These are phyloP conservation scores for Solea solea DNA, from an alignment of 2,113 vertebrate genomes.

Conservation along the genomic window DNA sequence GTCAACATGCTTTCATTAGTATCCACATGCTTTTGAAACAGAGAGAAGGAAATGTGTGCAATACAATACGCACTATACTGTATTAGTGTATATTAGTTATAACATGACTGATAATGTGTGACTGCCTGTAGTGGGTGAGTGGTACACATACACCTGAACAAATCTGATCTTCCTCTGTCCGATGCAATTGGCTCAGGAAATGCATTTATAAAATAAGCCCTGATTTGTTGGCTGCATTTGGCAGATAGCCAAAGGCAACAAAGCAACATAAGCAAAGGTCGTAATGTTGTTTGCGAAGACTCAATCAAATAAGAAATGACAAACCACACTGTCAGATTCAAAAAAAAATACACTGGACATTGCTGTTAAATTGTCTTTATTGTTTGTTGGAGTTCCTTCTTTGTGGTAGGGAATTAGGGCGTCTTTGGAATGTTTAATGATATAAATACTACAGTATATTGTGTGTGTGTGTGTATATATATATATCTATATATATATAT, in stretches of 20 bases:
- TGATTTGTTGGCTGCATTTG: slow-evolving; percentile 74
- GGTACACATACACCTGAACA: slow-evolving; percentile 65
- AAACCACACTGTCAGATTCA: slow-evolving; percentile 77
- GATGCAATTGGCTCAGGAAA: slow-evolving; percentile 62
- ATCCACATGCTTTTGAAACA: slow-evolving; percentile 18
- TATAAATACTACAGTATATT: too few relatives aligned
- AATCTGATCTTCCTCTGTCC: slow-evolving; percentile 65
- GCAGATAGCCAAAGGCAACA: slow-evolving; percentile 76
- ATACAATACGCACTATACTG: slow-evolving; percentile 25
- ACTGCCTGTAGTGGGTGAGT: slow-evolving; percentile 29
- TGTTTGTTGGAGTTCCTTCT: slow-evolving; percentile 69
- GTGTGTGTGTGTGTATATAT: not conserved
- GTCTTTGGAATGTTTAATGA: too few relatives aligned
- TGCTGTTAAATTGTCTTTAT: slow-evolving; percentile 75
- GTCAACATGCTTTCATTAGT: slow-evolving; percentile 41
- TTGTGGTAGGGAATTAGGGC: slow-evolving; percentile 33
- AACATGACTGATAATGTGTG: slow-evolving; percentile 43
- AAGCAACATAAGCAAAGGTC: slow-evolving; percentile 73
- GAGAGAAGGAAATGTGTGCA: slow-evolving; percentile 31
- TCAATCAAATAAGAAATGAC: slow-evolving; percentile 82
- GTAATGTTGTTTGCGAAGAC: slow-evolving; percentile 72
- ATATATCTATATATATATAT: slow-evolving; percentile 13
- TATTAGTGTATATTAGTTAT: slow-evolving; percentile 2
- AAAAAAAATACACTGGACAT: slow-evolving; percentile 72
- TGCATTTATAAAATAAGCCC: slow-evolving; percentile 74